These are phyloP conservation scores for Oithona nana DNA, from an alignment of 2,888 invertebrate species.

Conservation along the genomic window DNA sequence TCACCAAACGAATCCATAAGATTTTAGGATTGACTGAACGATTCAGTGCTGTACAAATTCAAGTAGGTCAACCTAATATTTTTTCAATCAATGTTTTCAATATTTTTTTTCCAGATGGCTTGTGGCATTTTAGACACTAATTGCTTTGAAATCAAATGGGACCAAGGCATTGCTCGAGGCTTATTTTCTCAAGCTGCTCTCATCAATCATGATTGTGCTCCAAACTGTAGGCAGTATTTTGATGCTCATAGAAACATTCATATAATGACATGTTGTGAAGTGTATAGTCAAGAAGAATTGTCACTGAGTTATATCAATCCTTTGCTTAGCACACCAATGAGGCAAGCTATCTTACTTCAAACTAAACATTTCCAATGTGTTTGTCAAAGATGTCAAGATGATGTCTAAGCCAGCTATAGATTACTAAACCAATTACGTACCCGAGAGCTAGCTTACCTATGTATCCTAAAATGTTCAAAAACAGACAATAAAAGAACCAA, in stretches of 20 bases:
- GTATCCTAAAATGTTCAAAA: no score
- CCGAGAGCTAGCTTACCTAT: no score
- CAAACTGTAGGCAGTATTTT: neutral
- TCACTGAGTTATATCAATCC: neutral
- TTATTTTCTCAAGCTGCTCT: neutral
- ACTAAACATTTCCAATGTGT: neutral
- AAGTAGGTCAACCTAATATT: no score
- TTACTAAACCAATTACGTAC: no score
- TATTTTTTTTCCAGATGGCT: no score
- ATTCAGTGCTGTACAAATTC: neutral
- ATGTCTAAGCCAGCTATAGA: no score
- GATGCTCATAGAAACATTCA: neutral
- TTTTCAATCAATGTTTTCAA: no score
- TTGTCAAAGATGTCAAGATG: neutral
- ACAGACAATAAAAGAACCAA: no score
- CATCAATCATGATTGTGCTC: slow-evolving; percentile 1
- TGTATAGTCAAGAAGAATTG: neutral
- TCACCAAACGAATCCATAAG: neutral
- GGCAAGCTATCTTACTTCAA: neutral
- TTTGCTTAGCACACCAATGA: neutral
- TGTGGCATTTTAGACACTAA: slow-evolving; percentile 5
- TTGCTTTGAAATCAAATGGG: neutral
- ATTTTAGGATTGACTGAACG: neutral
- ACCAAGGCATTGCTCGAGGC: neutral
- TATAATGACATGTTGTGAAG: neutral